Evolutionary conservation across 2,888 invertebrate genomes (phyloP).

Genomic region (Drosophila picticornis): DNA sequence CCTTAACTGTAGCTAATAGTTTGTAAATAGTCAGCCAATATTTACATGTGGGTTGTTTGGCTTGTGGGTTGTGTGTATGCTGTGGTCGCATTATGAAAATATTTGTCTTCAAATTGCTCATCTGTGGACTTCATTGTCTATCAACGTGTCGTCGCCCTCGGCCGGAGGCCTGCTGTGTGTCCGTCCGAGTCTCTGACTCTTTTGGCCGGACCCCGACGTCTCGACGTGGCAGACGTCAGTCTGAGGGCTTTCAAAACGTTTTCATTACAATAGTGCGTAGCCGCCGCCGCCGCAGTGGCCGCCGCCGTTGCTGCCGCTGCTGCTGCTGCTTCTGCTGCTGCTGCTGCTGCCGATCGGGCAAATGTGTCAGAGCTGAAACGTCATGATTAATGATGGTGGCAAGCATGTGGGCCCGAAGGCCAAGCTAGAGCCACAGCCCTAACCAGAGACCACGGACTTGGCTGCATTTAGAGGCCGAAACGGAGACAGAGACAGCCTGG

Average conservation of each 20-base stretch:
- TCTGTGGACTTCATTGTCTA: slow-evolving; percentile 40
- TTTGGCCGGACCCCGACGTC: slow-evolving; percentile 10
- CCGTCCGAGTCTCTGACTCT: slow-evolving; percentile 12
- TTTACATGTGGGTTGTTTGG: slow-evolving; percentile 47
- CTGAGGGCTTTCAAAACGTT: slow-evolving; percentile 72
- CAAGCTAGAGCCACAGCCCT: slow-evolving; percentile 36
- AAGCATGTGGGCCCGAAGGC: slow-evolving; percentile 82
- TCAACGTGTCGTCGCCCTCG: slow-evolving; percentile 29
- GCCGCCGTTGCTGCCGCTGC: slow-evolving; percentile 60
- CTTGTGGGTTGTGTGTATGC: slow-evolving; percentile 13
- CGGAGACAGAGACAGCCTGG: slow-evolving; percentile 51
- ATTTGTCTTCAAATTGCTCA: slow-evolving; percentile 56
- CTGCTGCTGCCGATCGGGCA: slow-evolving; percentile 81
- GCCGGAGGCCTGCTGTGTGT: slow-evolving; percentile 35
- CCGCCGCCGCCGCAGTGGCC: slow-evolving; percentile 32
- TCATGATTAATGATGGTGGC: slow-evolving; percentile 84
- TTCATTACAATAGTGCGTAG: slow-evolving; percentile 76
- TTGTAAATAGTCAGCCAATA: slow-evolving; percentile 69
- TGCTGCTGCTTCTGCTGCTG: slow-evolving; percentile 66
- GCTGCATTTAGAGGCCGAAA: slow-evolving; percentile 46
- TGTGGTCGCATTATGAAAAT: slow-evolving; percentile 45
- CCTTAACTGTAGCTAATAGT: slow-evolving; percentile 62
- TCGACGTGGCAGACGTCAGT: slow-evolving; percentile 50
- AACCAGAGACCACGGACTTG: slow-evolving; percentile 40
- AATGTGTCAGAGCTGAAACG: slow-evolving; percentile 84